A percentile compares a stretch with the other conserved stretches of the same genome.
phyloP scores from a whole-genome alignment of 1,140 invertebrate species.

The Bombus ignitus region DNA sequence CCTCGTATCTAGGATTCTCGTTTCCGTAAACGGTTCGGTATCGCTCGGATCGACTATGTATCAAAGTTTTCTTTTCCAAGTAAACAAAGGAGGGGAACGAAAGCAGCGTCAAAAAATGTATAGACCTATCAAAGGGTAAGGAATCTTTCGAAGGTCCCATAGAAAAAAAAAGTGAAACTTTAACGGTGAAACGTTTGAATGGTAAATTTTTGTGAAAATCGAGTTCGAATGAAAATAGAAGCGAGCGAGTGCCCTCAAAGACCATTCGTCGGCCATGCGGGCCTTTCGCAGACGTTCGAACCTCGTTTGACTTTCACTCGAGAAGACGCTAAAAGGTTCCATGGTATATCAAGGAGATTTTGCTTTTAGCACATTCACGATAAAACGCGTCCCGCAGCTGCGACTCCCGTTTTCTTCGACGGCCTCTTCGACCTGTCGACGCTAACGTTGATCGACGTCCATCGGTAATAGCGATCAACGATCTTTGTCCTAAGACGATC shows the following conservation, averaged over 20 bases:
- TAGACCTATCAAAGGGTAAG: too few relatives aligned
- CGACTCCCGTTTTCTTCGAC: slow-evolving; percentile 52
- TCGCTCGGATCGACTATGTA: not conserved
- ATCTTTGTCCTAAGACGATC: not conserved
- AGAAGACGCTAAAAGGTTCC: slow-evolving; percentile 81
- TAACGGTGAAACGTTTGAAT: not conserved
- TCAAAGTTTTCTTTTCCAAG: not conserved
- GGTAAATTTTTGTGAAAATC: slow-evolving; percentile 32
- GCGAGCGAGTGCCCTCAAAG: slow-evolving; percentile 32
- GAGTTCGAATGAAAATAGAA: slow-evolving; percentile 31
- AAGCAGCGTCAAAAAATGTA: not conserved
- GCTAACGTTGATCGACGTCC: slow-evolving; percentile 76
- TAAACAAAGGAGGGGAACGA: not conserved
- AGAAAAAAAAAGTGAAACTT: not conserved
- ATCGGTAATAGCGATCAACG: slow-evolving; percentile 14
- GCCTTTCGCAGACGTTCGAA: slow-evolving; percentile 60
- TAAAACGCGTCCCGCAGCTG: slow-evolving; percentile 77
- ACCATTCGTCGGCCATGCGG: slow-evolving; percentile 42
- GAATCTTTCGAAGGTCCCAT: too few relatives aligned
- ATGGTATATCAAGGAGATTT: slow-evolving; percentile 82
- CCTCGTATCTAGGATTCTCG: not conserved
- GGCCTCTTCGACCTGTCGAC: slow-evolving; percentile 55
- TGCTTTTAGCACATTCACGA: slow-evolving; percentile 82
- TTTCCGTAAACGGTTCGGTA: not conserved
- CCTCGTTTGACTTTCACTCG: slow-evolving; percentile 78